Evolutionary conservation across 2,797 vertebrate genomes (phyloP).

Genomic region (Danio choprae): DNA sequence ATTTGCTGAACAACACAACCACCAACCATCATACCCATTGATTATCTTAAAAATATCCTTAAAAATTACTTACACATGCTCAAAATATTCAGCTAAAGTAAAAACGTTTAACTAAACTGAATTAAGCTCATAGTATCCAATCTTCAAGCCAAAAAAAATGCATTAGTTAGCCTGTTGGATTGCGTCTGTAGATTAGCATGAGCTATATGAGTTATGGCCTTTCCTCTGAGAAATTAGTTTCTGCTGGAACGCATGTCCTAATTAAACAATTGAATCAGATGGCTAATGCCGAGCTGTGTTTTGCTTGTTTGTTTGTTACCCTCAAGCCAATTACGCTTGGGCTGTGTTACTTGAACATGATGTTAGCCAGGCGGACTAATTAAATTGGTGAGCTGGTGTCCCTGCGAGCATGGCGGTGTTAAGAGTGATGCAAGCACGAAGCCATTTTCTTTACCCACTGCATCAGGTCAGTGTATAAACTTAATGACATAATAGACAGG

Average conservation of each 20-base stretch:
- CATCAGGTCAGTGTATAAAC: background rate
- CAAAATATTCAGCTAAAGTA: no score
- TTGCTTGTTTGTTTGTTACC: conserved; percentile 39
- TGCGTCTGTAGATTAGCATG: conserved; percentile 24
- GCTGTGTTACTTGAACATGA: conserved; percentile 47
- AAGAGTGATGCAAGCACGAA: conserved; percentile 21
- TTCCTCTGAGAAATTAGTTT: conserved; percentile 47
- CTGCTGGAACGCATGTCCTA: conserved; percentile 41
- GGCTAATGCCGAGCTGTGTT: conserved; percentile 42
- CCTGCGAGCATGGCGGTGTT: conserved; percentile 19
- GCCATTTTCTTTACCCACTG: conserved; percentile 1
- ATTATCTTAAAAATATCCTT: no score
- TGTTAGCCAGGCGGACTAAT: conserved; percentile 53
- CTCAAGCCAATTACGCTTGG: conserved; percentile 46
- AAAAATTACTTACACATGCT: no score
- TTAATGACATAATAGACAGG: background rate
- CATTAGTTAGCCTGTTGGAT: background rate
- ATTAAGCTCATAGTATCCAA: no score
- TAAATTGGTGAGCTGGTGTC: conserved; percentile 47
- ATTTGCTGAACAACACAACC: no score
- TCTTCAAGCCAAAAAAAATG: background rate
- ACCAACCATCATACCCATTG: no score
- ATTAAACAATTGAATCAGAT: conserved; percentile 53
- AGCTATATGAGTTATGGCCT: conserved; percentile 13
- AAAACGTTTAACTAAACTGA: no score